Evolutionary conservation across 2,113 vertebrate genomes (phyloP).

Genomic region (Probosciger aterrimus): DNA sequence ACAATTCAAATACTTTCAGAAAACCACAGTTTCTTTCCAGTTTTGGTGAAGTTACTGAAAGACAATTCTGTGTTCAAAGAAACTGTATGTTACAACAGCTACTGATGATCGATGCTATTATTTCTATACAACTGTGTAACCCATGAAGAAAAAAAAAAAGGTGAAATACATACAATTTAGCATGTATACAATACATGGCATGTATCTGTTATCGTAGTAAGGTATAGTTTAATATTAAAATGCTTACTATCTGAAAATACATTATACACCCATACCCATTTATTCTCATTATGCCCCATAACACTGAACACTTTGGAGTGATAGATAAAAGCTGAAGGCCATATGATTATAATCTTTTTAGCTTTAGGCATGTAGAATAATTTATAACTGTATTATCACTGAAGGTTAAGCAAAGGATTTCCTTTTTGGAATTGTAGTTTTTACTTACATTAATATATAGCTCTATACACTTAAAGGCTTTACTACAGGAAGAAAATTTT

Average conservation of each 20-base stretch:
- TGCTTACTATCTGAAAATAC: background rate
- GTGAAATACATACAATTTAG: background rate
- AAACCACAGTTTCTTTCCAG: background rate
- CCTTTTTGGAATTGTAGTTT: background rate
- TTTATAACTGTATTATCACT: background rate
- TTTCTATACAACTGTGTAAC: background rate
- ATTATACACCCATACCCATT: background rate
- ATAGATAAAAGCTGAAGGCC: background rate
- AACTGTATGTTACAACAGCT: background rate
- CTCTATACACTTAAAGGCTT: background rate
- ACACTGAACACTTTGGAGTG: background rate
- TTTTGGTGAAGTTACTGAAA: background rate
- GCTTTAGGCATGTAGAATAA: background rate
- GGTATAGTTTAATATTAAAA: background rate
- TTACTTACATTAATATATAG: conserved; percentile 33
- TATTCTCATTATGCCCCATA: background rate
- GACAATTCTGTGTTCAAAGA: background rate
- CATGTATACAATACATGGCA: background rate
- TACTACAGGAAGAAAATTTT: background rate
- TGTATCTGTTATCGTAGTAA: background rate
- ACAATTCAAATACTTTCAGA: background rate
- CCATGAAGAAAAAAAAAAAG: background rate
- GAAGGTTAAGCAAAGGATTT: conserved; percentile 2
- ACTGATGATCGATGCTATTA: background rate
- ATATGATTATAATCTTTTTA: background rate